phyloP scores from a whole-genome alignment of 2,113 vertebrate species.

The Uria aalge region DNA sequence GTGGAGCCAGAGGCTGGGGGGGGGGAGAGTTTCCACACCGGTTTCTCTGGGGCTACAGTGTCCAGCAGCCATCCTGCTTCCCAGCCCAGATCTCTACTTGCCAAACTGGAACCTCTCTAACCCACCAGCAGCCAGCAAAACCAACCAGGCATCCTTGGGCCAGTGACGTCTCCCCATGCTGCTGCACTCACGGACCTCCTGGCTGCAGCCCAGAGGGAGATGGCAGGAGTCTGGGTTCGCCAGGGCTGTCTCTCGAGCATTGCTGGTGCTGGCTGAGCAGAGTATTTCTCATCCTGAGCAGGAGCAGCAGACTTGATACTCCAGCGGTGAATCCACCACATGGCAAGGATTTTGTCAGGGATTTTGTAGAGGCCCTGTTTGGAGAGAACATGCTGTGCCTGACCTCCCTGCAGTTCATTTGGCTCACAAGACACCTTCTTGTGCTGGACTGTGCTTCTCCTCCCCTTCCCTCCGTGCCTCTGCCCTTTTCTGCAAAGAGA shows the following conservation, averaged over 20 bases:
- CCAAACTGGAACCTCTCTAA: not conserved
- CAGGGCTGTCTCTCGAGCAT: not conserved
- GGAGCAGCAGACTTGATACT: not conserved
- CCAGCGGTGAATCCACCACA: not conserved
- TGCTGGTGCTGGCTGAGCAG: not conserved
- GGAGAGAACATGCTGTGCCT: not conserved
- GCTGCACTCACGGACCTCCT: not conserved
- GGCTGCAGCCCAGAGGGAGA: not conserved
- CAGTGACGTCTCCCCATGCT: not conserved
- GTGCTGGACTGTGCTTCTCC: not conserved
- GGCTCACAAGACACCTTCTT: not conserved
- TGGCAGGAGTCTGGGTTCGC: rapidly evolving
- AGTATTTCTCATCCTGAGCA: not conserved
- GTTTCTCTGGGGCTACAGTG: not conserved
- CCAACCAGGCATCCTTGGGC: not conserved
- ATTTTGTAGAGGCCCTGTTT: not conserved
- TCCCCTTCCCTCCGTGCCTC: not conserved
- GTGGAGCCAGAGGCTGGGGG: not conserved
- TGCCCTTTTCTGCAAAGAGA: not conserved
- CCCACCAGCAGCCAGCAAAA: not conserved
- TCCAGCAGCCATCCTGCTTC: not conserved
- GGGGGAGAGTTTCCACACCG: rapidly evolving
- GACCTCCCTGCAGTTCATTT: not conserved
- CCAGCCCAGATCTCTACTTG: not conserved
- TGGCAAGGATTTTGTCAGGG: not conserved